Conservation (phyloP, 92 coral and sea anemone species). For the Palythoa grandiflora region DNA sequence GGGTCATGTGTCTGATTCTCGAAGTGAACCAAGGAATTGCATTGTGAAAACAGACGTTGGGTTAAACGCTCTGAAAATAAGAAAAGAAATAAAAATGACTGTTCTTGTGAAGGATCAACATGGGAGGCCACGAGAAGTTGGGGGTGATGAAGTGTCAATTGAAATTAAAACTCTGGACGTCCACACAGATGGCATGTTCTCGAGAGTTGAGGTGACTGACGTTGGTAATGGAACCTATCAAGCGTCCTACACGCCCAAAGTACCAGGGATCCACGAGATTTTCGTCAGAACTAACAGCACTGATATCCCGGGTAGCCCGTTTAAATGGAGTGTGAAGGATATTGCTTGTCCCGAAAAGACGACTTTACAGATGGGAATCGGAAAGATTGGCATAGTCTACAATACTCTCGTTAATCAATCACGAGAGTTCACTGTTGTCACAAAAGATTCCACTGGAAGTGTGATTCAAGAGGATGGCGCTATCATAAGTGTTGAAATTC, state of each 20-base stretch:
- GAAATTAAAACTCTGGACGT: neutral
- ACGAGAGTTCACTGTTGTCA: slow-evolving; percentile 2
- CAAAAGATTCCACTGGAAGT: neutral
- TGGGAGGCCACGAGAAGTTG: neutral
- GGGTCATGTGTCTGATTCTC: slow-evolving; percentile 5
- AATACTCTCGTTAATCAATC: neutral
- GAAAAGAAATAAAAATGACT: neutral
- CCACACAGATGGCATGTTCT: neutral
- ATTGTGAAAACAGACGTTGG: neutral
- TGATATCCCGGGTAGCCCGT: slow-evolving; percentile 6
- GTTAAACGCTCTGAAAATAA: neutral
- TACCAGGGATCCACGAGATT: slow-evolving; percentile 4
- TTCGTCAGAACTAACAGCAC: neutral
- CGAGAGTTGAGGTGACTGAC: neutral
- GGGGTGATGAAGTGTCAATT: neutral
- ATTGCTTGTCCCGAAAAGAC: neutral
- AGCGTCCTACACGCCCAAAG: neutral
- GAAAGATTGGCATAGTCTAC: neutral
- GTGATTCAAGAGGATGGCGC: too few relatives aligned
- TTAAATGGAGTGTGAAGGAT: neutral
- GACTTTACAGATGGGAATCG: neutral
- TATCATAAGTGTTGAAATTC: too few relatives aligned
- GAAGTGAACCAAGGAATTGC: neutral
- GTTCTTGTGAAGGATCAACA: neutral
- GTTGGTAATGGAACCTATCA: neutral